phyloP scores from a whole-genome alignment of 1,140 invertebrate species.

The Bombus fervidus region DNA sequence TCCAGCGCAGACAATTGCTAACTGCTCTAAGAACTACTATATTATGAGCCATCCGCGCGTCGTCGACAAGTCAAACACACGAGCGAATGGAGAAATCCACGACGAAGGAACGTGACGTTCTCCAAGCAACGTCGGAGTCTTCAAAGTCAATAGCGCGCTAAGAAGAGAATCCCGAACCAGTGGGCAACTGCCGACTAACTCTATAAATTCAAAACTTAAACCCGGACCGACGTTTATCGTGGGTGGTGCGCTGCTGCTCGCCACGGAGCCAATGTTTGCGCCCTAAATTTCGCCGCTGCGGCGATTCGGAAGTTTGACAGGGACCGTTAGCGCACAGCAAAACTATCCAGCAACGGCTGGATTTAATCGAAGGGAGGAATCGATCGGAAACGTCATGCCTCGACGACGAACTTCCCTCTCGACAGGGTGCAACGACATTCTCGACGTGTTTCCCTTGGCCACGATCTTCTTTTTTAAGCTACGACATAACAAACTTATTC shows the following conservation, averaged over 20 bases:
- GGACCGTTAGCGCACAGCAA: neutral
- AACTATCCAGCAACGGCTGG: slow-evolving; percentile 4
- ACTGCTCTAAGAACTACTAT: neutral
- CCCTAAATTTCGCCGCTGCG: slow-evolving; percentile 33
- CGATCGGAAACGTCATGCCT: slow-evolving; percentile 14
- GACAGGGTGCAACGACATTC: neutral
- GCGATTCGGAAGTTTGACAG: slow-evolving; percentile 18
- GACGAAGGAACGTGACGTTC: neutral
- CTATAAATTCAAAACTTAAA: slow-evolving; percentile 65
- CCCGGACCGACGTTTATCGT: slow-evolving; percentile 25
- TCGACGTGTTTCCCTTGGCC: neutral
- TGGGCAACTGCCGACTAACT: slow-evolving; percentile 17
- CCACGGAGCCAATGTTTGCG: slow-evolving; percentile 48
- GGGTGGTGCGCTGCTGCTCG: neutral
- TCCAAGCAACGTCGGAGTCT: neutral
- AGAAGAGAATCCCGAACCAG: neutral
- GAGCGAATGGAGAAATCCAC: neutral
- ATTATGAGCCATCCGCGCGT: neutral
- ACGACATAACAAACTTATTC: neutral
- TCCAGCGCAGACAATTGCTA: neutral
- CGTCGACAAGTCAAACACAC: slow-evolving; percentile 20
- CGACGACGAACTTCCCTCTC: neutral
- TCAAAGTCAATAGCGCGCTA: slow-evolving; percentile 18
- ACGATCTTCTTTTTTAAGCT: too few relatives aligned
- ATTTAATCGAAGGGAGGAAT: slow-evolving; percentile 31